Conservation (phyloP, 2,797 vertebrate genomes). For the Psittacula derbiana region DNA sequence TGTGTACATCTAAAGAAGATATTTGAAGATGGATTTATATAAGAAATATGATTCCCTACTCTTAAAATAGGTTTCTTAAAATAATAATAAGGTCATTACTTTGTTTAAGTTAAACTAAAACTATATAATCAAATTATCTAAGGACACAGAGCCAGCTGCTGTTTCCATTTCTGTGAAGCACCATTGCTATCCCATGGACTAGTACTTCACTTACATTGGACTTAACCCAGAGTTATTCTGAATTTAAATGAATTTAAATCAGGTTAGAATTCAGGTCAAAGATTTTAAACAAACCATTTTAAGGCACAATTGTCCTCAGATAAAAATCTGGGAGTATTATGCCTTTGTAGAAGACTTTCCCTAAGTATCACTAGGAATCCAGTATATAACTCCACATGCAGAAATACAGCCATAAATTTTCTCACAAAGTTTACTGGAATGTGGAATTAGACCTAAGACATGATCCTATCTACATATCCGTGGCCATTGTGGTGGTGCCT, state of each 20-base stretch:
- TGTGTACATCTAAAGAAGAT: neutral
- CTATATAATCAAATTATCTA: conserved; percentile 29
- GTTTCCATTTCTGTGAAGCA: conserved; percentile 7
- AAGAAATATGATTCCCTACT: neutral
- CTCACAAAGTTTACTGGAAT: neutral
- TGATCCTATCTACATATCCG: neutral
- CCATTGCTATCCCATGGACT: neutral
- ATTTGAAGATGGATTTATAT: conserved; percentile 15
- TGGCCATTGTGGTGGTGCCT: neutral
- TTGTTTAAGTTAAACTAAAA: conserved; percentile 32
- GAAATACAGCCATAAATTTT: neutral
- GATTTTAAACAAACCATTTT: neutral
- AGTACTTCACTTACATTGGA: neutral
- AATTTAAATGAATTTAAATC: neutral
- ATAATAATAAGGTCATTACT: conserved; percentile 26
- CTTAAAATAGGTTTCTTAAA: conserved; percentile 37
- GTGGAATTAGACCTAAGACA: neutral
- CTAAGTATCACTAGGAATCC: neutral
- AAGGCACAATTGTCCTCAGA: neutral
- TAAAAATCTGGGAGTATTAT: neutral
- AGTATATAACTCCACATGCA: neutral
- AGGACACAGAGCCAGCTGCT: conserved; percentile 19
- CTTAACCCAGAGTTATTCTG: neutral
- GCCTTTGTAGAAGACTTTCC: neutral
- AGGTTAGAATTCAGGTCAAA: neutral